A percentile compares a stretch with the other conserved stretches of the same genome.
phyloP scores from a whole-genome alignment of 2,113 vertebrate genomes.

The Brachirus orientalis region DNA sequence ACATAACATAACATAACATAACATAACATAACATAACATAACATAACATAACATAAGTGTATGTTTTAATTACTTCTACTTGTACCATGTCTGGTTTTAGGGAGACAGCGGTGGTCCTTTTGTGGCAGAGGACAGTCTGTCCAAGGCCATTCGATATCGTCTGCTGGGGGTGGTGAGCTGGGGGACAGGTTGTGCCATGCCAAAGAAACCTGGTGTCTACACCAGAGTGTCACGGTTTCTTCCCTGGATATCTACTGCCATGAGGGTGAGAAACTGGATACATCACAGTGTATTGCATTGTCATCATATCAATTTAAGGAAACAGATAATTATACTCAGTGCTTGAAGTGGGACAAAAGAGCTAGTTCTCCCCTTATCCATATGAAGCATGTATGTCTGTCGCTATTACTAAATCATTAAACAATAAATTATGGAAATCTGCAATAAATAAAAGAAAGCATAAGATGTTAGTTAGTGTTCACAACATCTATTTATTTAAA shows the following conservation, averaged over 20 bases:
- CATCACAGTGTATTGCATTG: slow-evolving; percentile 7
- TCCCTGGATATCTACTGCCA: slow-evolving; percentile 89
- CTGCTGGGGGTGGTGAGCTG: slow-evolving; percentile 92
- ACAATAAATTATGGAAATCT: no score
- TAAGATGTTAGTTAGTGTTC: no score
- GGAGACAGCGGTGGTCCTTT: slow-evolving; percentile 93
- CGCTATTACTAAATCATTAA: no score
- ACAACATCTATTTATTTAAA: no score
- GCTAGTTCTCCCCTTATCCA: no score
- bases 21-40: no score
- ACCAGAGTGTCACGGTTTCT: slow-evolving; percentile 89
- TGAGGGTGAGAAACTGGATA: slow-evolving; percentile 82
- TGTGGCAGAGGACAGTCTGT: slow-evolving; percentile 88
- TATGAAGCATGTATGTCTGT: no score
- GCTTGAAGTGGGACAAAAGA: no score
- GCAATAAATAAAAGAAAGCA: no score
- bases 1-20: no score
- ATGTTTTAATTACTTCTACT: neutral
- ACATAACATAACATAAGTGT: neutral
- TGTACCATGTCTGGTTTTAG: slow-evolving; percentile 66
- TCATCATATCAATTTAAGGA: neutral
- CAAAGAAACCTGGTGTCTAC: slow-evolving; percentile 92
- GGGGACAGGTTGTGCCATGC: slow-evolving; percentile 91
- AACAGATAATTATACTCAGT: no score
- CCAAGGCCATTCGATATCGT: slow-evolving; percentile 86